Percentiles rank a stretch among this genome's conserved stretches.
Evolutionary conservation across 2,113 vertebrate species (phyloP).

Genomic region (Hyla sarda): DNA sequence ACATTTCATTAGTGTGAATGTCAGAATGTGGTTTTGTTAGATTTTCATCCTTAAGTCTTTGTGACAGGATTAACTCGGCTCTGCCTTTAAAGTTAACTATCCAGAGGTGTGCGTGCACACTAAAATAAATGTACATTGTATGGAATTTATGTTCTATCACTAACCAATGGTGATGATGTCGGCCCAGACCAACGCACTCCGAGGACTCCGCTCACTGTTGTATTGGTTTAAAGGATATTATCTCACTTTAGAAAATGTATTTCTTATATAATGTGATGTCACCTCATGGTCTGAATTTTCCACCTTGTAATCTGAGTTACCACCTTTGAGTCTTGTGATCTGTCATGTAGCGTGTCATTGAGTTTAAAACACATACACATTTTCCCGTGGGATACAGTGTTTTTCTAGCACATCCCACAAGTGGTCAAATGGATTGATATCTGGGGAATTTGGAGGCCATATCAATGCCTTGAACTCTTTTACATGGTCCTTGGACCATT

Average conservation of each 20-base stretch:
- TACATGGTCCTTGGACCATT: too few relatives aligned
- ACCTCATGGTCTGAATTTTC: not conserved
- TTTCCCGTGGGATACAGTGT: too few relatives aligned
- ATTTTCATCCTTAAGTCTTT: constrained; percentile 43
- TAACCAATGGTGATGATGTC: not conserved
- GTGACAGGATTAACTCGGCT: constrained; percentile 33
- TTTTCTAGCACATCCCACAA: too few relatives aligned
- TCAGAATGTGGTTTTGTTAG: constrained; percentile 48
- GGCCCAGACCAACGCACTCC: not conserved
- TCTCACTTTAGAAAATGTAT: not conserved
- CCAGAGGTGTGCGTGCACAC: not conserved
- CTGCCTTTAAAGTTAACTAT: constrained; percentile 46
- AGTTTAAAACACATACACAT: too few relatives aligned
- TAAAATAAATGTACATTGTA: constrained; percentile 5
- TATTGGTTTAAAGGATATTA: not conserved
- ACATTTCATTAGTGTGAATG: constrained; percentile 49
- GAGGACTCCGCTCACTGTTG: not conserved
- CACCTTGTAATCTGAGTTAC: too few relatives aligned
- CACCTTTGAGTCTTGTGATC: too few relatives aligned
- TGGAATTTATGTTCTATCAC: constrained; percentile 39
- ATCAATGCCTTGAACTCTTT: too few relatives aligned
- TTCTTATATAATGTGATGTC: not conserved
- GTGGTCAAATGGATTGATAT: too few relatives aligned
- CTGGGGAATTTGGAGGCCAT: too few relatives aligned
- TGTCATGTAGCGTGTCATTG: too few relatives aligned